phyloP scores from a whole-genome alignment of 2,797 vertebrate species.

The Syngnathus acus region DNA sequence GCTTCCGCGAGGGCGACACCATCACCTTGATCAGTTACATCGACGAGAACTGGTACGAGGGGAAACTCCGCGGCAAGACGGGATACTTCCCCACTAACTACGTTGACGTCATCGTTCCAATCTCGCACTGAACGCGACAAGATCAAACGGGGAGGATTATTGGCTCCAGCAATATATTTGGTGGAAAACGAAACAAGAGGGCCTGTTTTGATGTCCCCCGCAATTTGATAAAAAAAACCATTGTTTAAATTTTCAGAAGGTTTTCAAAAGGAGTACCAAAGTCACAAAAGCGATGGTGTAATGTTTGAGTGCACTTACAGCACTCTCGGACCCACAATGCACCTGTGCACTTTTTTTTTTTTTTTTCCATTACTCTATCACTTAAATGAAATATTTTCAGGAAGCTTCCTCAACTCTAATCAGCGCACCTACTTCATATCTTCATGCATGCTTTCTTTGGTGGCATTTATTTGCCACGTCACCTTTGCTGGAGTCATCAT shows the following conservation, averaged over 20 bases:
- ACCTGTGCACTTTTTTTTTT: constrained; percentile 50
- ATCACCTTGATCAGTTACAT: constrained; percentile 90
- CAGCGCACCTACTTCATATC: background rate
- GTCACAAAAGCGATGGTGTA: constrained; percentile 4
- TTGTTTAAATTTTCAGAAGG: constrained; percentile 1
- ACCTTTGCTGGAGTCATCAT: background rate
- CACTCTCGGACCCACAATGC: constrained; percentile 21
- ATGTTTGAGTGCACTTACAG: constrained; percentile 22
- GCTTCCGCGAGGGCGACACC: constrained; percentile 87
- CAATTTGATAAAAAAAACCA: constrained; percentile 2
- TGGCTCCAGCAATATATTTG: background rate
- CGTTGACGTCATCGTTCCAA: constrained; percentile 87
- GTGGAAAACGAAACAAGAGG: constrained; percentile 7
- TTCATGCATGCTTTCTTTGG: background rate
- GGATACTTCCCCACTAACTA: constrained; percentile 97
- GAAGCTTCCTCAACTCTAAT: constrained; percentile 25
- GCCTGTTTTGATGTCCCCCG: constrained; percentile 13
- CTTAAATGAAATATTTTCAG: constrained; percentile 8
- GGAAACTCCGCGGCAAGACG: constrained; percentile 76
- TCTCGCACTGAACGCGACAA: constrained; percentile 71
- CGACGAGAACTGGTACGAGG: constrained; percentile 98
- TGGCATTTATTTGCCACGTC: constrained; percentile 25
- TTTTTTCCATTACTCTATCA: constrained; percentile 13
- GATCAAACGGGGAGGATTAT: background rate
- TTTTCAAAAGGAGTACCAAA: constrained; percentile 11